phyloP scores from a whole-genome alignment of 2,797 vertebrate genomes.

The Malurus leucopterus region DNA sequence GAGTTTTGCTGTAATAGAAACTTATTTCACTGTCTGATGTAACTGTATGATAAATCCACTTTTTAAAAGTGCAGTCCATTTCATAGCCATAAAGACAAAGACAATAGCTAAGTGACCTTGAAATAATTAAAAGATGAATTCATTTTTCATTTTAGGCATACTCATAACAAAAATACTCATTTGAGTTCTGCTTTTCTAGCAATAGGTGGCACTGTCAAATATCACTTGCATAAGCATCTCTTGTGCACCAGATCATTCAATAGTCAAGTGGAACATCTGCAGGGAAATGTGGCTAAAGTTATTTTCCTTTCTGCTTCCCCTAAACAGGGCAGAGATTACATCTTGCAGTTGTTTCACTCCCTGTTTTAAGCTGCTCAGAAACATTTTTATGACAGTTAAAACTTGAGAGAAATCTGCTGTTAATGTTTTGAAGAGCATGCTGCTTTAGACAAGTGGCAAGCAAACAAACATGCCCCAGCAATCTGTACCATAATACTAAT shows the following conservation, averaged over 20 bases:
- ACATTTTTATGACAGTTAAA: not conserved
- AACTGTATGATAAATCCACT: not conserved
- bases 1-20: not conserved
- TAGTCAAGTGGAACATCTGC: conserved; percentile 1
- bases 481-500: not conserved
- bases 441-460: not conserved
- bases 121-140: not conserved
- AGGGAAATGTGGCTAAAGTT: not conserved
- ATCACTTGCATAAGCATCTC: not conserved
- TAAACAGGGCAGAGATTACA: not conserved
- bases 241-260: not conserved
- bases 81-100: not conserved
- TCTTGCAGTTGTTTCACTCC: not conserved
- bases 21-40: not conserved
- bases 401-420: not conserved
- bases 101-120: not conserved
- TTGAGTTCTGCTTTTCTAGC: conserved; percentile 30
- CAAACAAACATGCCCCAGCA: not conserved
- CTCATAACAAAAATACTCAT: not conserved
- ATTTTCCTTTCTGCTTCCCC: conserved; percentile 4
- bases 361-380: not conserved
- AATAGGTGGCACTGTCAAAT: conserved; percentile 59
- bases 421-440: not conserved
- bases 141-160: not conserved
- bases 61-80: not conserved